phyloP scores from a whole-genome alignment of 2,888 invertebrate genomes.

The Kuschelorhynchus macadamiae region DNA sequence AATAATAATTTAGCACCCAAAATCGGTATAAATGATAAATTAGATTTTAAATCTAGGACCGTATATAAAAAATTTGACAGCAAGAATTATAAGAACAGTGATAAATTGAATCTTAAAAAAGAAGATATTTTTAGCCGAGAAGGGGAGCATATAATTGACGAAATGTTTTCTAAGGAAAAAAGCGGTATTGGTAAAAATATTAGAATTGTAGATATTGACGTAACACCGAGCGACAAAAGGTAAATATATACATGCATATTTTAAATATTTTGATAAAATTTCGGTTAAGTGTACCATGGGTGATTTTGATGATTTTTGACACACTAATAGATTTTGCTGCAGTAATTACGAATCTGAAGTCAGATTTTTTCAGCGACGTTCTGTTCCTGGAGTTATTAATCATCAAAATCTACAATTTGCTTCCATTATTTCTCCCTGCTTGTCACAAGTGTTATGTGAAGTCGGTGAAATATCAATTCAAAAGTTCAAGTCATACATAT shows the following conservation, averaged over 20 bases:
- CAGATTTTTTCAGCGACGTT: too few species aligned
- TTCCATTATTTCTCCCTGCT: too few species aligned
- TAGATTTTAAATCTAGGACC: conserved; percentile 56
- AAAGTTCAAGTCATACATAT: too few species aligned
- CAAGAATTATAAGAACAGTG: conserved; percentile 26
- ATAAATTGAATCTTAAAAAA: conserved; percentile 54
- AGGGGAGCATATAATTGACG: conserved; percentile 47
- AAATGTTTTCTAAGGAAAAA: conserved; percentile 42
- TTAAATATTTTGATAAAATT: conserved; percentile 3
- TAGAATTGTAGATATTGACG: conserved; percentile 54
- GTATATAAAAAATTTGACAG: conserved; percentile 7
- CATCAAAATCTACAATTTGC: too few species aligned
- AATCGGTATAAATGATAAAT: conserved; percentile 52
- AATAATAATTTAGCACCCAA: conserved; percentile 21
- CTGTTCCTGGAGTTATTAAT: too few species aligned
- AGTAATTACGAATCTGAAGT: background rate
- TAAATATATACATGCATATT: conserved; percentile 25
- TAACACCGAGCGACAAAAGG: conserved; percentile 55
- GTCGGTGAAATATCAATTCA: too few species aligned
- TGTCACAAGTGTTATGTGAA: too few species aligned
- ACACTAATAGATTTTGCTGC: too few species aligned
- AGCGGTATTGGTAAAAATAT: conserved; percentile 3
- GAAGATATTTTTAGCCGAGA: conserved; percentile 42
- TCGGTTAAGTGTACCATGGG: background rate
- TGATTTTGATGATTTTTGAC: background rate